Evolutionary conservation across 2,888 invertebrate genomes (phyloP), one percentile per base, ranked within the genome.

Genomic region (Eugnorisma glareosa): DNA sequence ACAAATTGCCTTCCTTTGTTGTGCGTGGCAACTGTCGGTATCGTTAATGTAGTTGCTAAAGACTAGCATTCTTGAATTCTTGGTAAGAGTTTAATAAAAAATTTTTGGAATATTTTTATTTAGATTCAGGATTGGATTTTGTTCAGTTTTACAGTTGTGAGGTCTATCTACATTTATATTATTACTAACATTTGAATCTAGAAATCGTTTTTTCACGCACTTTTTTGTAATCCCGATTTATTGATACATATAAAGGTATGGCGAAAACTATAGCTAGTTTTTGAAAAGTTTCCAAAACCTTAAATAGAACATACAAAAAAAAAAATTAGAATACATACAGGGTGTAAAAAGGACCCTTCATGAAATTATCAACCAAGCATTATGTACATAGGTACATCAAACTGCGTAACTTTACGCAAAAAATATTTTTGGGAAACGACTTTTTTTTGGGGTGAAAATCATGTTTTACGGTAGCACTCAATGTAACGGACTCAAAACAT

Each of bases 1-100:
- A 83, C 70, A 77, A 83, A 88, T 88, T 76, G 54, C 8, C 43
- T 85, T 82, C 68, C 71, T 77, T 85, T 79, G 77, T 87, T 83
- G 73, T 37, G 57, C 79, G 18, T 75, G 59, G 70, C 51, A 81
- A 81, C 76, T 68, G 63, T 70, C 74, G 64, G 35, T 61, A 24
- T 63, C 68, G 24, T 48, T 59, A 74, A 57, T 64, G 31, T 74
- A 67, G n/a, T 59, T 77, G 18, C 10, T 28, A 1, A 43, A 35
- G 43, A 66, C 24, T 28, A 1, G 28, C 40, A 69, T 80, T 67
- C 61, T 82, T 67, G 18, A 1, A 1, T 80, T 75, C 37, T 75
- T 67, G 7, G 0, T 0, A 67, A 82, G 82, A 54, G 31, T 74
- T 67, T 28, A 28, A 78, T 54, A 13, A 13, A n/a, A 0, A 3